Evolutionary conservation across 2,113 vertebrate genomes (phyloP).

Genomic region (Gambusia affinis): DNA sequence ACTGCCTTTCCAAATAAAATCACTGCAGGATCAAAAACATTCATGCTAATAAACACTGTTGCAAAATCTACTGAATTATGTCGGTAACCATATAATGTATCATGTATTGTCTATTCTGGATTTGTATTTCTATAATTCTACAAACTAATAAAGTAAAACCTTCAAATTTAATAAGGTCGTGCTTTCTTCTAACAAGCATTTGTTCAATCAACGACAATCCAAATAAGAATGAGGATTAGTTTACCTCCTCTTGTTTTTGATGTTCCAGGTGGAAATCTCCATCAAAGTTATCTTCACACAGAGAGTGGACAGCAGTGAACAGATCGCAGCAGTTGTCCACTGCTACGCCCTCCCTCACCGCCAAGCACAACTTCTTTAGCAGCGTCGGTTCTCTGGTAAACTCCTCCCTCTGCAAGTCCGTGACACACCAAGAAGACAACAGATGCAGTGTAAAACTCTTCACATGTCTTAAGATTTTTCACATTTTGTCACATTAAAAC

Average conservation of each 20-base stretch:
- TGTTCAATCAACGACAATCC: not conserved
- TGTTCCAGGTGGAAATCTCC: slow-evolving; percentile 34
- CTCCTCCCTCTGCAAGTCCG: slow-evolving; percentile 84
- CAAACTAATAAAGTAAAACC: too few species aligned
- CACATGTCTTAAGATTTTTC: too few species aligned
- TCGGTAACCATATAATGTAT: too few species aligned
- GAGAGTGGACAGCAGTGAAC: slow-evolving; percentile 82
- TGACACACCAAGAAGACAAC: not conserved
- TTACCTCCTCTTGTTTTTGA: slow-evolving; percentile 60
- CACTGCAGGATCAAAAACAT: not conserved
- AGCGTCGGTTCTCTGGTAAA: slow-evolving; percentile 89
- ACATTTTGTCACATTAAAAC: too few species aligned
- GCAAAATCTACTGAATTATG: too few species aligned
- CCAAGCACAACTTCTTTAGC: slow-evolving; percentile 87
- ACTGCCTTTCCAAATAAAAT: not conserved
- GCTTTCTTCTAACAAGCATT: not conserved
- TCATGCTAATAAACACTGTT: not conserved
- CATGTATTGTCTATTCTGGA: too few species aligned
- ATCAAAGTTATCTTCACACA: slow-evolving; percentile 67
- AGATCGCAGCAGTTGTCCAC: slow-evolving; percentile 90
- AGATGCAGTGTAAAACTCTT: too few species aligned
- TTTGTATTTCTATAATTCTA: too few species aligned
- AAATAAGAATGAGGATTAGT: slow-evolving; percentile 27
- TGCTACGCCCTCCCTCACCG: slow-evolving; percentile 85
- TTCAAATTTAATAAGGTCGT: not conserved